These are phyloP conservation scores for Nyctereutes procyonoides DNA, from an alignment of 2,113 vertebrate genomes.

Conservation along the genomic window DNA sequence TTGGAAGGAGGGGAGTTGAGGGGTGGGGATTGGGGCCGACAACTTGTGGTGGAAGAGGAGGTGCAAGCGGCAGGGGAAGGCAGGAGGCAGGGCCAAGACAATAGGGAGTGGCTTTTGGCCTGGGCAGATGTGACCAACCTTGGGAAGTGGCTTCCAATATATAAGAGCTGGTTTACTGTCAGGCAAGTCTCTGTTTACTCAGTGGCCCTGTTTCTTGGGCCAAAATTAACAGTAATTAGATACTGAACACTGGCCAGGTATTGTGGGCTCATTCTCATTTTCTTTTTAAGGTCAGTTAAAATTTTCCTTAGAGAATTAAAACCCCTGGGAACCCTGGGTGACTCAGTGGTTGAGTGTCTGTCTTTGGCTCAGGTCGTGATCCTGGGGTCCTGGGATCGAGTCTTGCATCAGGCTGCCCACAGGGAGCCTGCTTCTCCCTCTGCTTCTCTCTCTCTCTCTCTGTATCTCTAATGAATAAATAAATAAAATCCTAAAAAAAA, in stretches of 20 bases:
- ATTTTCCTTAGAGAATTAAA: slow-evolving; percentile 30
- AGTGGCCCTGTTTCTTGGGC: background rate
- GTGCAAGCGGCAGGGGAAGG: background rate
- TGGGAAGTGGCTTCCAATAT: background rate
- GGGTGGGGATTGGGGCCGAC: background rate
- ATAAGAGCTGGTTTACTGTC: background rate
- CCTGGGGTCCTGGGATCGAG: too few species aligned
- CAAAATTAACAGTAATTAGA: slow-evolving; percentile 56
- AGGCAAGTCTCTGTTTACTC: slow-evolving; percentile 50
- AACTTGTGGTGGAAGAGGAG: background rate
- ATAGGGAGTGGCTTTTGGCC: background rate
- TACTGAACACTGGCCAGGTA: background rate
- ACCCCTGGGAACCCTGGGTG: background rate
- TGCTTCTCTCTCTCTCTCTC: too few species aligned
- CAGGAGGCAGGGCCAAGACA: background rate
- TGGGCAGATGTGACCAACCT: background rate
- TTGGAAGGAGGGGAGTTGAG: background rate
- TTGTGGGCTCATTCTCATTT: background rate
- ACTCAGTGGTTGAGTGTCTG: too few species aligned
- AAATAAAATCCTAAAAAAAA: too few species aligned
- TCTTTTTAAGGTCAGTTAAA: background rate
- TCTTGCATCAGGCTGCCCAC: too few species aligned
- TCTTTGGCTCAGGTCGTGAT: too few species aligned
- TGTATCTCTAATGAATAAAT: too few species aligned
- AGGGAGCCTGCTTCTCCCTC: too few species aligned